phyloP scores from a whole-genome alignment of 2,113 vertebrate species.

The Heteronetta atricapilla region DNA sequence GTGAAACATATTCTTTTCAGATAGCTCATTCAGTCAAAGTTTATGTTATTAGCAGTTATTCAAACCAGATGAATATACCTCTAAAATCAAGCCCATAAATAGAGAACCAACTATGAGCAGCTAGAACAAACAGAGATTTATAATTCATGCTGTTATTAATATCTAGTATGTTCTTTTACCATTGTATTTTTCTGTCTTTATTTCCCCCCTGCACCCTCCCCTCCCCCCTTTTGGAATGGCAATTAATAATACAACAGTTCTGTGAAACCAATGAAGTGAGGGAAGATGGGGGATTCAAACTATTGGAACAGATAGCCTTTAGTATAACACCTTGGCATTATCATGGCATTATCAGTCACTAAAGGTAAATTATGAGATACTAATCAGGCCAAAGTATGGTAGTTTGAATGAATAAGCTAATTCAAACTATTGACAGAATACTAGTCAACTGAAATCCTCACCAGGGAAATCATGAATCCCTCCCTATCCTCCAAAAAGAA shows the following conservation, averaged over 20 bases:
- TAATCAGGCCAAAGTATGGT: background rate
- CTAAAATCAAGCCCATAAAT: background rate
- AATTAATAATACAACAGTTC: background rate
- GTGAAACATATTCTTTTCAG: background rate
- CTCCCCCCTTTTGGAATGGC: too few species aligned
- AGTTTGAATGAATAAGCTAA: background rate
- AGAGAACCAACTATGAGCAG: background rate
- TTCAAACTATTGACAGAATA: too few species aligned
- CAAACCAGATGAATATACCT: background rate
- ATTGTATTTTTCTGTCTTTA: background rate
- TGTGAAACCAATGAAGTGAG: background rate
- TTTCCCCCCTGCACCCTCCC: too few species aligned
- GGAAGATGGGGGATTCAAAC: background rate
- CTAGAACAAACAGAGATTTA: fast-evolving
- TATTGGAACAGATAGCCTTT: background rate
- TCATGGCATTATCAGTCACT: too few species aligned
- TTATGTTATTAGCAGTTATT: background rate
- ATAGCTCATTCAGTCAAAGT: background rate
- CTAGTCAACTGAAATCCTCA: background rate
- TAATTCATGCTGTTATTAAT: background rate
- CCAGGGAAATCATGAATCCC: background rate
- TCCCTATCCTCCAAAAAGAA: background rate
- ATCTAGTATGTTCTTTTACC: background rate
- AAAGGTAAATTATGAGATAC: background rate
- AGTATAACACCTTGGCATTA: background rate